phyloP scores from a whole-genome alignment of 2,888 invertebrate genomes.

The Drosophila merina region DNA sequence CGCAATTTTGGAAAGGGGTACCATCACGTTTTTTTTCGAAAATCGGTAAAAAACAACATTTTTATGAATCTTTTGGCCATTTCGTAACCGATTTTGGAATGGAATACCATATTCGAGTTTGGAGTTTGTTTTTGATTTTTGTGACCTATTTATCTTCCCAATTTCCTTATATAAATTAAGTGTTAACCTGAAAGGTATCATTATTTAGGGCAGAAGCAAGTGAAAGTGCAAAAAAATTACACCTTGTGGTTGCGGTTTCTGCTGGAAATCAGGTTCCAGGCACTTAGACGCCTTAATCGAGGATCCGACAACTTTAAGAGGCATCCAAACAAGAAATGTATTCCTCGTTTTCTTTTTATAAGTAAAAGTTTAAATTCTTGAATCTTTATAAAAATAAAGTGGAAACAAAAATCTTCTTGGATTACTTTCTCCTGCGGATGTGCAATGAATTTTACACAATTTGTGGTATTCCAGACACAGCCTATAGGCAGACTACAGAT shows the following conservation, averaged over 20 bases:
- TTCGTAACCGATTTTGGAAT: too few relatives aligned
- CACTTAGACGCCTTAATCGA: slow-evolving; percentile 14
- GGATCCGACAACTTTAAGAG: background rate
- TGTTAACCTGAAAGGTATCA: background rate
- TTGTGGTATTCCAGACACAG: background rate
- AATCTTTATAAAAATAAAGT: background rate
- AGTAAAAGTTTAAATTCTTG: background rate
- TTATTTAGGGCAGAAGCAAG: slow-evolving; percentile 5
- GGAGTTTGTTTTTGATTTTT: too few relatives aligned
- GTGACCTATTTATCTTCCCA: background rate
- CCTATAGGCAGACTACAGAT: background rate
- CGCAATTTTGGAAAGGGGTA: too few relatives aligned
- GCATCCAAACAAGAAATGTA: background rate
- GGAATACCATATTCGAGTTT: too few relatives aligned
- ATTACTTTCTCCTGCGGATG: background rate
- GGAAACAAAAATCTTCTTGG: background rate
- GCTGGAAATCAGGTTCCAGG: slow-evolving; percentile 19
- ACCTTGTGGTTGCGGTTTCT: slow-evolving; percentile 10
- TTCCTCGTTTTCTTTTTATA: background rate
- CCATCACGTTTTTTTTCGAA: too few relatives aligned
- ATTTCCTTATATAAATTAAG: background rate
- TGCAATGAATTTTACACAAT: background rate
- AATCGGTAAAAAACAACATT: too few relatives aligned
- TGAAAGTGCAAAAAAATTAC: slow-evolving; percentile 73
- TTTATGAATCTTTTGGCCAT: too few relatives aligned